Evolutionary conservation across 2,797 vertebrate species (phyloP), one percentile per base, ranked within the genome.

Genomic region (Ctenosaura bakeri): DNA sequence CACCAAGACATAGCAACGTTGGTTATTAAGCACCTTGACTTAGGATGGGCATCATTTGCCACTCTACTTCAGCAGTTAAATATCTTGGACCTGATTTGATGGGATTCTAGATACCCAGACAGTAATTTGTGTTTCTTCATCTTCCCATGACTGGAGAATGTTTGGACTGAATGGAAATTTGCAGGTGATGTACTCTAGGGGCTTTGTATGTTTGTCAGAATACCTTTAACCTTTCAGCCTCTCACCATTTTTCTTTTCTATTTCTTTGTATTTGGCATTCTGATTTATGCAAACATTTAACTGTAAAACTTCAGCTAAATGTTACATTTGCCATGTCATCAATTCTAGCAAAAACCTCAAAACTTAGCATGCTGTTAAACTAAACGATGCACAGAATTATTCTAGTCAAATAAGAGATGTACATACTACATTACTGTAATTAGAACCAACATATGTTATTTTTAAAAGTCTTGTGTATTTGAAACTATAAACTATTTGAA

Each of bases 371-470:
- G 42, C 83, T 89, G 85, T 2, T 18, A 24, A 1, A 52, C 18
- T 46, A 85, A 85, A 22, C 5, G 29, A 9, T 4, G 18, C 90
- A 50, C 80, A 81, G 73, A 91, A 91, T 87, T 88, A 56, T 62
- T 42, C 32, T 32, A 6, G 42, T 8, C 16, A 71, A 83, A 82
- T 35, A 50, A 14, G 73, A 29, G 20, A 2, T 20, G 92, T 54
- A 16, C 77, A 88, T 42, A 42, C 84, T 54, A 74, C 2, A 86
- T 83, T 38, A 69, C 88, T 92, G 35, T 71, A 79, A 6, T 54
- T 85, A 92, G 90, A 80, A 69, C 35, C 54, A 85, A 46, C 59
- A 20, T 5, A 83, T 64, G 74, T 79, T 92, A 83, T 92, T 18
- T 89, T 24, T 14, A 91, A 83, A 86, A 87, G 71, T 83, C 35